Conservation (phyloP, 2,797 vertebrate species). For the Tauraco hartlaubi region DNA sequence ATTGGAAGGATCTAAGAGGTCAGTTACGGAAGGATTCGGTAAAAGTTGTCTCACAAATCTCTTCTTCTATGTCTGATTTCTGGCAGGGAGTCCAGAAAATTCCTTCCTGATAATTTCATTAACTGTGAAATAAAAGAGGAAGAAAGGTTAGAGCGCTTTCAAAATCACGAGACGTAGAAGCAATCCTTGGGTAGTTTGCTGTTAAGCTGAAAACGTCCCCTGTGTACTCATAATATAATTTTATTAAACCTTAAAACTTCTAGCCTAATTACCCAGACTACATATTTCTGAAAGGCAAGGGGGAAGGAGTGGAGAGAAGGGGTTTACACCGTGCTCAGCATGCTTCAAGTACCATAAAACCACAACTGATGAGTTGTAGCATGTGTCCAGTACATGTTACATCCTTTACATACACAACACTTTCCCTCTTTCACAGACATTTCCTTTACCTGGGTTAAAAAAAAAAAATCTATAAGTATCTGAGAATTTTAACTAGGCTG, state of each 20-base stretch:
- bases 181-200: neutral
- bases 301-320: neutral
- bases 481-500: neutral
- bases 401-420: neutral
- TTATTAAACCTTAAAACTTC: neutral
- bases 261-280: neutral
- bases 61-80: conserved; percentile 91
- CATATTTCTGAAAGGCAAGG: neutral
- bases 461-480: neutral
- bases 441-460: neutral
- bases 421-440: neutral
- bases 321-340: neutral
- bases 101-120: conserved; percentile 99
- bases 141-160: conserved; percentile 27
- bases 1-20: conserved; percentile 65
- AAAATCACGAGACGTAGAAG: neutral
- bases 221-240: neutral
- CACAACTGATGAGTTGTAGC: neutral
- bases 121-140: conserved; percentile 84
- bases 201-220: neutral
- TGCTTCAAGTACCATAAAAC: neutral
- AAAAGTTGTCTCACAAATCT: conserved; percentile 74
- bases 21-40: conserved; percentile 63
- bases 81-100: conserved; percentile 92
- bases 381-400: neutral